These are phyloP conservation scores for Nerophis lumbriciformis DNA, from an alignment of 2,113 vertebrate genomes.

Conservation along the genomic window DNA sequence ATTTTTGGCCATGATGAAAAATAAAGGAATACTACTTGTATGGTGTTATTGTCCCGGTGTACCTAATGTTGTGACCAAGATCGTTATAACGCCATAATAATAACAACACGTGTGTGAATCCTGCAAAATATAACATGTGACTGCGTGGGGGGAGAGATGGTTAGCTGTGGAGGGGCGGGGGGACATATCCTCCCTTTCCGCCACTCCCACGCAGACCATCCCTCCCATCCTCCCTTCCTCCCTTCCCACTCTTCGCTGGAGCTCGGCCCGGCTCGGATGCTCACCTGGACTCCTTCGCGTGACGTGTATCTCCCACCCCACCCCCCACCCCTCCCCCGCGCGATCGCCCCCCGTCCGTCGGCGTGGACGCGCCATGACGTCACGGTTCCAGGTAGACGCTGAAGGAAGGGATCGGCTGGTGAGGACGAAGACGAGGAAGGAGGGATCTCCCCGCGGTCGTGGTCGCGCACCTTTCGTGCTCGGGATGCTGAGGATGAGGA, in stretches of 20 bases:
- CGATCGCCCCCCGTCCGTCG: no score
- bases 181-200: slow-evolving; percentile 13
- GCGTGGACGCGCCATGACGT: slow-evolving; percentile 22
- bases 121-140: slow-evolving; percentile 37
- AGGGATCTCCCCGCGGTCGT: slow-evolving; percentile 37
- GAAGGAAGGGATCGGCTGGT: slow-evolving; percentile 33
- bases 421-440: slow-evolving; percentile 33
- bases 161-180: slow-evolving; percentile 21
- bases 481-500: slow-evolving; percentile 41
- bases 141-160: slow-evolving; percentile 28
- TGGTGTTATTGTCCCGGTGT: background rate
- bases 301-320: background rate
- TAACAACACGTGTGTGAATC: background rate
- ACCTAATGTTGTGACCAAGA: background rate
- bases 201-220: slow-evolving; percentile 13
- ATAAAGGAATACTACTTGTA: no score
- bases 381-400: slow-evolving; percentile 56
- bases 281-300: slow-evolving; percentile 11
- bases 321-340: background rate
- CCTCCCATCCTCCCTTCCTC: background rate
- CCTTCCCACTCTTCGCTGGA: slow-evolving; percentile 46
- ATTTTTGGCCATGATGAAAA: no score
- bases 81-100: background rate
- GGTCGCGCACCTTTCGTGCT: slow-evolving; percentile 56
- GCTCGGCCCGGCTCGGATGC: slow-evolving; percentile 43